Conservation (phyloP, 2,888 invertebrate species). For the Agriotes lineatus region DNA sequence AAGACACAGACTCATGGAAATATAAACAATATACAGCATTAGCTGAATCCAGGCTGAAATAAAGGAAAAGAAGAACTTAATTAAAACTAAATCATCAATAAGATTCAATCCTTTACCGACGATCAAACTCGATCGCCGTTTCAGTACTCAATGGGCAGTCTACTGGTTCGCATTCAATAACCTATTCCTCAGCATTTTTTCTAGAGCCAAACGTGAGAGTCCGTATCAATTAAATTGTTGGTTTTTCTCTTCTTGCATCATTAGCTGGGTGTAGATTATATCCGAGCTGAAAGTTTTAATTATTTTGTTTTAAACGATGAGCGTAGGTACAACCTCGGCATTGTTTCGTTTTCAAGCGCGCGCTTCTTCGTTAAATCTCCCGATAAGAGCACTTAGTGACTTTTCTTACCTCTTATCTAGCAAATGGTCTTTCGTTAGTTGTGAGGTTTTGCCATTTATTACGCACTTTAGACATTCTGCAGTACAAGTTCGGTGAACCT, state of each 20-base stretch:
- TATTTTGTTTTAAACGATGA: conserved; percentile 12
- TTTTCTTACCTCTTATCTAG: neutral
- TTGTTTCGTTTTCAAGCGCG: conserved; percentile 6
- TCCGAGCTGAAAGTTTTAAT: conserved; percentile 5
- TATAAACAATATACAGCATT: no score
- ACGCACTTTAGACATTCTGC: neutral
- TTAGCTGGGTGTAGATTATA: conserved; percentile 16
- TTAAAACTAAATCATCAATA: no score
- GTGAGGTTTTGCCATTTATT: neutral
- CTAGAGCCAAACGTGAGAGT: neutral
- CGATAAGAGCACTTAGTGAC: conserved; percentile 12
- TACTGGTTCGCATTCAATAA: no score
- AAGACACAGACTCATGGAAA: no score
- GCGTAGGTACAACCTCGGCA: neutral
- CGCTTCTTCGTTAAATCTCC: conserved; percentile 8
- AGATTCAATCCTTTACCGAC: no score
- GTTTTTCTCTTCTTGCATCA: conserved; percentile 9
- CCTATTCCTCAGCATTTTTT: neutral
- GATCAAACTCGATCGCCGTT: no score
- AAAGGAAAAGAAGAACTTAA: no score
- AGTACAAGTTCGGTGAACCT: no score
- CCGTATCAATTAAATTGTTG: conserved; percentile 12
- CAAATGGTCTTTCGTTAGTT: neutral
- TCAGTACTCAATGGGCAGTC: no score
- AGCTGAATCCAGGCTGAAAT: no score